Percentiles rank a stretch among this genome's conserved stretches.
phyloP scores from a whole-genome alignment of 2,113 vertebrate genomes.

The Lepus europaeus region DNA sequence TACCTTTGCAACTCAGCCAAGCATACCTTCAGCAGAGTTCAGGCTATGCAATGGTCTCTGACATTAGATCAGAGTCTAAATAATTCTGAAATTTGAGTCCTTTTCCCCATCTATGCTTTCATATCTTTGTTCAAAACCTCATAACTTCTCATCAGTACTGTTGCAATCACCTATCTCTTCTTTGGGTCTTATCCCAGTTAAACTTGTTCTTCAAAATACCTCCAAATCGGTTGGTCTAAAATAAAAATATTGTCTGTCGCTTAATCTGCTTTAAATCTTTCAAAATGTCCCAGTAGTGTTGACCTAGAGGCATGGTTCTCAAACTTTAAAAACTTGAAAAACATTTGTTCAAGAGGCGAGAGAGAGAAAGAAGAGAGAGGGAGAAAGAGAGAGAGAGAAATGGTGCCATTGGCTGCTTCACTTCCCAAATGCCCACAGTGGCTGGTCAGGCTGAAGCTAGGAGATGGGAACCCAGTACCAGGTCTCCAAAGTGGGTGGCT shows the following conservation, averaged over 20 bases:
- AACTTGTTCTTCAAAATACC: background rate
- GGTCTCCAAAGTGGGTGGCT: too few species aligned
- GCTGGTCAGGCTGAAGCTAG: too few species aligned
- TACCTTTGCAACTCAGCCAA: too few species aligned
- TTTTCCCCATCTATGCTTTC: background rate
- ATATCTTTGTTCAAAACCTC: background rate
- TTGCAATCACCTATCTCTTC: slow-evolving; percentile 22
- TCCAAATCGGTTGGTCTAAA: background rate
- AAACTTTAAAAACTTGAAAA: background rate
- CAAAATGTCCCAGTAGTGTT: background rate
- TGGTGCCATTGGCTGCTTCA: too few species aligned
- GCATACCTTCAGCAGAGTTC: too few species aligned
- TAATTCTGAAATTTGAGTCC: slow-evolving; percentile 36
- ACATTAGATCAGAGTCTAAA: background rate
- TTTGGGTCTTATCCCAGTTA: background rate
- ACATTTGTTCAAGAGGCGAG: too few species aligned
- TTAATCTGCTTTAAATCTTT: background rate
- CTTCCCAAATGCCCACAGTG: too few species aligned
- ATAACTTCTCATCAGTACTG: background rate
- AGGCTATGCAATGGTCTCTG: too few species aligned
- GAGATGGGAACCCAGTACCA: too few species aligned
- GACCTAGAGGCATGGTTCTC: background rate
- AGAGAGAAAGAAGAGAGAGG: too few species aligned
- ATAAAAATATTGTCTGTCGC: slow-evolving; percentile 16
- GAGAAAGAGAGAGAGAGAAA: too few species aligned